Evolutionary conservation across 2,888 invertebrate genomes (phyloP), one percentile per base, ranked within the genome.

Genomic region (Parochlus steinenii): DNA sequence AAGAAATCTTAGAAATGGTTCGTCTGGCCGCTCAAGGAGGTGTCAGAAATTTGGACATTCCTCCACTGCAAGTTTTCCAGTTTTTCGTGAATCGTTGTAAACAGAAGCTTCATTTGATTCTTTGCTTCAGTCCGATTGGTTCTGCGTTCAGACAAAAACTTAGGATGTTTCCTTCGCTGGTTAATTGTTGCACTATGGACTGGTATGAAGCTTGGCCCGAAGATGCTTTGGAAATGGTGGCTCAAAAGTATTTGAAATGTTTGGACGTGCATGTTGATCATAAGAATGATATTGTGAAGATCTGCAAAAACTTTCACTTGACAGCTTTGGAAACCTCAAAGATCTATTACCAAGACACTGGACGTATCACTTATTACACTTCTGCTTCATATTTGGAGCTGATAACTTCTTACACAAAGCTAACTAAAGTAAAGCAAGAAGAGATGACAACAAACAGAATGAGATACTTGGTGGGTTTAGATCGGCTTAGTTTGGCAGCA

Each of bases 181-280:
- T 89, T 20, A 90, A 85, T 59, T 87, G 87, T 51, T 89, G 87
- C 54, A 87, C 89, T 3, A 87, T 89, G 44, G 87, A 90, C 57
- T 90, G 89, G 89, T 89, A 85, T 58, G 80, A 79, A 57, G 74
- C 77, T 36, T 89, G 87, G 87, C 86, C 87, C 0, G 72, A 77
- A 46, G 69, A 77, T 1, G 87, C 87, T 1, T 61, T 89, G 17
- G 75, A 81, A 64, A 86, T 86, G 46, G 79, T 81, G n/a, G 80
- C 80, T 0, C 56, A 61, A 27, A 72, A 77, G 52, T 83, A 79
- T 50, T 65, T 85, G 53, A 58, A 64, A 3, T 74, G 78, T 41
- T 60, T 81, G 25, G 63, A 69, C 29, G 67, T 74, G 1, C 65
- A 65, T 3, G 59, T 69, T 0, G 61, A 68, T 17, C 56, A 75